phyloP scores from a whole-genome alignment of 2,888 invertebrate genomes.

The Steromphala cineraria region DNA sequence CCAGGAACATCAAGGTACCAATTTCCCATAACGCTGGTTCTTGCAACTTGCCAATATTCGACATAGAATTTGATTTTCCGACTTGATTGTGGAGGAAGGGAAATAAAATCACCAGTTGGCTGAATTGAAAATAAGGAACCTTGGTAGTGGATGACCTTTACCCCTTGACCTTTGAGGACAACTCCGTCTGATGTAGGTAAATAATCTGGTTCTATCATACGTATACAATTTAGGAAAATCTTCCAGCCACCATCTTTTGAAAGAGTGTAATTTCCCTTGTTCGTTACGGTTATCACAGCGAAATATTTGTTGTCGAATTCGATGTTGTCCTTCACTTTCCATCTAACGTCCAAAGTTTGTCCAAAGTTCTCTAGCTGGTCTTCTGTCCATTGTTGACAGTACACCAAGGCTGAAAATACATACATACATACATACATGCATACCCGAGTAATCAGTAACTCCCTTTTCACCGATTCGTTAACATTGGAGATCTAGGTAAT shows the following conservation, averaged over 20 bases:
- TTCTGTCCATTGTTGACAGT: constrained; percentile 20
- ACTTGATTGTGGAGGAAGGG: constrained; percentile 33
- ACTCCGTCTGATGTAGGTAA: constrained; percentile 7
- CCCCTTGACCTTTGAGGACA: constrained; percentile 39
- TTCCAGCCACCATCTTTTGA: constrained; percentile 48
- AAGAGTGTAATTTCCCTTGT: not conserved
- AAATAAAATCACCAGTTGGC: constrained; percentile 37
- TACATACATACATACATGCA: no score
- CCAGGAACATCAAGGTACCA: constrained; percentile 44
- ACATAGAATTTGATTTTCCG: constrained; percentile 28
- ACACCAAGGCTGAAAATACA: not conserved
- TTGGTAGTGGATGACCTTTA: constrained; percentile 49
- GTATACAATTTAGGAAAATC: constrained; percentile 52
- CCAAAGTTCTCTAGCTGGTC: constrained; percentile 38
- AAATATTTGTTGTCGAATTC: constrained; percentile 23
- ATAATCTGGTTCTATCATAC: constrained; percentile 35
- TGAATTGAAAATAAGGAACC: constrained; percentile 52
- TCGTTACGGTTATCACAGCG: constrained; percentile 25
- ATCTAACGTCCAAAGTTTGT: constrained; percentile 28
- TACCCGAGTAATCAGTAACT: no score
- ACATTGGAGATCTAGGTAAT: no score
- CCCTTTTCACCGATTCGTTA: no score
- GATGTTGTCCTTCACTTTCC: constrained; percentile 39
- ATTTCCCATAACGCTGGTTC: constrained; percentile 56
- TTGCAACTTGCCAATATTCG: constrained; percentile 49